Conservation (phyloP, 1,140 invertebrate genomes). For the Calliopsis andreniformis region DNA sequence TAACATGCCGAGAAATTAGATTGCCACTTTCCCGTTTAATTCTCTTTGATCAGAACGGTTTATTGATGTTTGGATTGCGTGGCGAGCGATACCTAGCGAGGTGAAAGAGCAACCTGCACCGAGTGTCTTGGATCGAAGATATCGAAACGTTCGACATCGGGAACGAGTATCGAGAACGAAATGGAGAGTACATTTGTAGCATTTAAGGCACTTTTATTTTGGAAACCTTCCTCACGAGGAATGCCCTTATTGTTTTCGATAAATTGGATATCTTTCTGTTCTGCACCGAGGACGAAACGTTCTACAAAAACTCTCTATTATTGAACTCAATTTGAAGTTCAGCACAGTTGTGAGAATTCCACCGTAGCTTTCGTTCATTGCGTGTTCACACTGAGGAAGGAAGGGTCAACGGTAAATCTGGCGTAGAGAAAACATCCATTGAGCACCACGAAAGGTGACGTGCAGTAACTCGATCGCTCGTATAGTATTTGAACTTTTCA, state of each 20-base stretch:
- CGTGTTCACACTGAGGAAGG: conserved; percentile 31
- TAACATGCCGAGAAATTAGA: conserved; percentile 50
- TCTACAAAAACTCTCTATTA: conserved; percentile 35
- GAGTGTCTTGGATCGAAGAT: too few species aligned
- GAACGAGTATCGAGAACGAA: not conserved
- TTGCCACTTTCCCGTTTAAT: conserved; percentile 51
- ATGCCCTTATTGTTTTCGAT: not conserved
- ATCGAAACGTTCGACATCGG: not conserved
- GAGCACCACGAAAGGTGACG: conserved; percentile 46
- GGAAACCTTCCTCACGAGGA: not conserved
- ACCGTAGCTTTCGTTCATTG: conserved; percentile 58
- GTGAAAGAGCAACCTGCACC: too few species aligned
- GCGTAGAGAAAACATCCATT: conserved; percentile 46
- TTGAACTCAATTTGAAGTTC: conserved; percentile 74
- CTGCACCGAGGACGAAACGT: not conserved
- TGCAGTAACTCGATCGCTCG: conserved; percentile 37
- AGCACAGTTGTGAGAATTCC: conserved; percentile 64
- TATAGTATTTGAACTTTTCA: conserved; percentile 53
- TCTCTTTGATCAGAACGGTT: conserved; percentile 35
- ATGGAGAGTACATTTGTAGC: not conserved
- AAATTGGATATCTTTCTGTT: conserved; percentile 6
- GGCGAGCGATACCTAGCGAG: not conserved
- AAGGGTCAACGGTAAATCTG: conserved; percentile 58
- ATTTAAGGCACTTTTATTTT: not conserved
- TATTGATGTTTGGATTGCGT: not conserved